Percentiles rank a stretch among this genome's conserved stretches.
Conservation (phyloP, 2,888 invertebrate genomes). For the Tetramorium bicarinatum region DNA sequence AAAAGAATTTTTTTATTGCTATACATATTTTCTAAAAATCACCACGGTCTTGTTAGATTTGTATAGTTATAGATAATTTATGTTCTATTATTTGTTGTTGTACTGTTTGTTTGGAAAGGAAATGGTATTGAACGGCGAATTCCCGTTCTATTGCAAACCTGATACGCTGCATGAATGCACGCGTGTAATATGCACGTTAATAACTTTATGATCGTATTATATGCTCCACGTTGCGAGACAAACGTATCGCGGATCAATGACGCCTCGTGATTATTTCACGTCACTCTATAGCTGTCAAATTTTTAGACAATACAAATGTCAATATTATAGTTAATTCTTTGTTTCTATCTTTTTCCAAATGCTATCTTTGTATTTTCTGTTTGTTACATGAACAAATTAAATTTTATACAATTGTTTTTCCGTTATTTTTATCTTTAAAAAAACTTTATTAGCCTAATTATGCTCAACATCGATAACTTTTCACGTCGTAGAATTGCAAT, state of each 20-base stretch:
- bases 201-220: slow-evolving; percentile 37
- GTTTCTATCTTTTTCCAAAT: not conserved
- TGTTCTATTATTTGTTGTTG: not conserved
- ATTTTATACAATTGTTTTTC: not conserved
- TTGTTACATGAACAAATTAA: not conserved
- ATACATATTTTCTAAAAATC: not conserved
- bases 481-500: not conserved
- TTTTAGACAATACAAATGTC: slow-evolving; percentile 13
- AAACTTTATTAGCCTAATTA: not conserved
- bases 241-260: slow-evolving; percentile 56
- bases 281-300: slow-evolving; percentile 36
- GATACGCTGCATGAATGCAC: slow-evolving; percentile 54
- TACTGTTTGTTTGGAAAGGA: slow-evolving; percentile 7
- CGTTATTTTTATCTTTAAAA: not conserved
- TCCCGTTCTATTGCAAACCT: slow-evolving; percentile 37
- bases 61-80: not conserved
- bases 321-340: not conserved
- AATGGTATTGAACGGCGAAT: slow-evolving; percentile 23
- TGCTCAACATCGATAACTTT: not conserved
- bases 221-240: slow-evolving; percentile 18
- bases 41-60: not conserved
- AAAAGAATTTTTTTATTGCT: not conserved
- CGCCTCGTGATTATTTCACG: slow-evolving; percentile 51
- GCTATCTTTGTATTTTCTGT: not conserved
- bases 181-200: slow-evolving; percentile 12